Evolutionary conservation across 2,888 invertebrate genomes (phyloP).

Genomic region (Eugnorisma glareosa): DNA sequence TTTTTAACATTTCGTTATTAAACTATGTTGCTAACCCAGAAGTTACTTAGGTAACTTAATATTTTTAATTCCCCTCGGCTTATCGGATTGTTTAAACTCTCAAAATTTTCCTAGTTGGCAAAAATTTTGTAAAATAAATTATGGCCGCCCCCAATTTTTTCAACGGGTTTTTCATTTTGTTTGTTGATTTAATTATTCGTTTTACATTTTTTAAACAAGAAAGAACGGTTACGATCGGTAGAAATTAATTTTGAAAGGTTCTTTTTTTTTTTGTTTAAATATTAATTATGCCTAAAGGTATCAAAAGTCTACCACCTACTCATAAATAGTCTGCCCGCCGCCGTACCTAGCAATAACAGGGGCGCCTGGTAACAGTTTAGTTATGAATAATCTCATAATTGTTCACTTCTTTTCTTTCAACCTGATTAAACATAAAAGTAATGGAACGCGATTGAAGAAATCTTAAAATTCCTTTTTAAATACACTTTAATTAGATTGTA

Average conservation of each 20-base stretch:
- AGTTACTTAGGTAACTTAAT: constrained; percentile 53
- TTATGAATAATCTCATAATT: constrained; percentile 10
- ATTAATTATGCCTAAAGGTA: constrained; percentile 38
- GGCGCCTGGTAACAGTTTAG: constrained; percentile 12
- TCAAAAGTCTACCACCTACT: constrained; percentile 11
- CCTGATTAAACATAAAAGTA: constrained; percentile 1
- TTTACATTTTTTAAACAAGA: constrained; percentile 42
- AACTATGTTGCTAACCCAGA: constrained; percentile 57
- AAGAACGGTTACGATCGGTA: constrained; percentile 35
- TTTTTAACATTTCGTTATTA: constrained; percentile 50
- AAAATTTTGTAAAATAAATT: constrained; percentile 55
- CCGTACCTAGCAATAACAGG: not conserved
- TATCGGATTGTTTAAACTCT: constrained; percentile 63
- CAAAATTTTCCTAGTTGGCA: constrained; percentile 58
- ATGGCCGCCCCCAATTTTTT: constrained; percentile 34
- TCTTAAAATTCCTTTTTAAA: constrained; percentile 7
- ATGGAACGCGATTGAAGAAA: not conserved
- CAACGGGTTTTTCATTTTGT: constrained; percentile 26
- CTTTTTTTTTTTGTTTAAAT: constrained; percentile 36
- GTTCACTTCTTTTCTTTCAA: not conserved
- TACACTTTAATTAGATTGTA: constrained; percentile 37
- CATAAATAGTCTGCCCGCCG: constrained; percentile 15
- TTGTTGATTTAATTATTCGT: constrained; percentile 54
- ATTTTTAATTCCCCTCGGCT: constrained; percentile 62
- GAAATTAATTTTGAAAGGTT: constrained; percentile 44